Evolutionary conservation across 2,113 vertebrate genomes (phyloP).

Genomic region (Anthoscopus minutus): DNA sequence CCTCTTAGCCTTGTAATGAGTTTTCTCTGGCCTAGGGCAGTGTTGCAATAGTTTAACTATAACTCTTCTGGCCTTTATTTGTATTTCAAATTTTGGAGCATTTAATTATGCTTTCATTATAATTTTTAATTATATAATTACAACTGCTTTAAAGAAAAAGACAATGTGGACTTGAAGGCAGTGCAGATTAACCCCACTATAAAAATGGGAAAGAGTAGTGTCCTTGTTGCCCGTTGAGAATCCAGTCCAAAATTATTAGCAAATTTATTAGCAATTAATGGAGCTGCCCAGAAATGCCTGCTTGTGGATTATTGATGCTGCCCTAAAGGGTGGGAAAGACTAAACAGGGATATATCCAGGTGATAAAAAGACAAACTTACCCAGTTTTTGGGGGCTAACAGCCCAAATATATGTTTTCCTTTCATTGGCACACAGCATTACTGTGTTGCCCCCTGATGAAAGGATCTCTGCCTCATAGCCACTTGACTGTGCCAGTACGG

Average conservation of each 20-base stretch:
- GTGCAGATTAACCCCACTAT: not conserved
- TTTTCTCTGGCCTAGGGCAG: not conserved
- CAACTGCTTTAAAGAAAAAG: not conserved
- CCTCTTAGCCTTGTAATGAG: not conserved
- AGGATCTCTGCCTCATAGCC: slow-evolving; percentile 40
- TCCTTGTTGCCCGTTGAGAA: not conserved
- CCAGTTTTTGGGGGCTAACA: slow-evolving; percentile 25
- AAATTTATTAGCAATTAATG: not conserved
- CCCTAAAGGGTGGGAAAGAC: not conserved
- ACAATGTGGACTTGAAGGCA: not conserved
- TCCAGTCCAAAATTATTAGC: not conserved
- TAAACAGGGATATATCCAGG: not conserved
- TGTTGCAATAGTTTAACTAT: not conserved
- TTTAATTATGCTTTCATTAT: not conserved
- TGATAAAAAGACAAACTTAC: slow-evolving; percentile 18
- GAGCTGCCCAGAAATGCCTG: not conserved
- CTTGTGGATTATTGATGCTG: not conserved
- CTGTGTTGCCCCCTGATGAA: not conserved
- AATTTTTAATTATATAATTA: too few relatives aligned
- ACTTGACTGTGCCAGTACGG: slow-evolving; percentile 7
- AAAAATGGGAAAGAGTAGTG: not conserved
- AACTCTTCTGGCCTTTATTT: not conserved
- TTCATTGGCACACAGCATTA: slow-evolving; percentile 50
- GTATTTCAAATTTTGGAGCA: not conserved
- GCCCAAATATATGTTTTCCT: slow-evolving; percentile 67